Evolutionary conservation across 2,888 invertebrate species (phyloP), one percentile per base, ranked within the genome.

Genomic region (Phyto melanocephala): DNA sequence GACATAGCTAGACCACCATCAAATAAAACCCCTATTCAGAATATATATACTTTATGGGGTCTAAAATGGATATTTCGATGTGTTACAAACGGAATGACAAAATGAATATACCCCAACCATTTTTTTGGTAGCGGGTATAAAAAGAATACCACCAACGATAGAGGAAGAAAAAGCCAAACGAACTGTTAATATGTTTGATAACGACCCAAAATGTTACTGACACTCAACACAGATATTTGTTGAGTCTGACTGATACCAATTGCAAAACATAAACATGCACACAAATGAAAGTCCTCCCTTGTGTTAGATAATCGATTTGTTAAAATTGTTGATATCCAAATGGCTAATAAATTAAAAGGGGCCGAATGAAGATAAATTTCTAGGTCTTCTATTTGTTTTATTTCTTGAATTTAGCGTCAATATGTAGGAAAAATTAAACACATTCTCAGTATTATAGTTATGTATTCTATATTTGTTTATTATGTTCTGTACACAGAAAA

Each of bases 111-210:
- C n/a, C n/a, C n/a, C n/a, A n/a, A n/a, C n/a, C n/a, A n/a, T n/a
- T n/a, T n/a, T n/a, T n/a, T n/a, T n/a, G n/a, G n/a, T n/a, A n/a
- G n/a, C n/a, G n/a, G n/a, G n/a, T n/a, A n/a, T n/a, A n/a, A n/a
- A n/a, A n/a, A n/a, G n/a, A n/a, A n/a, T n/a, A n/a, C n/a, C n/a
- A n/a, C n/a, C 15, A 7, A 20, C 2, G 35, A 17, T 8, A 0
- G 8, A 3, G 13, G 20, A 20, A 20, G 47, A 20, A 22, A 62
- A 24, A 60, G 33, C 22, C 52, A 76, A 68, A 68, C 52, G 52
- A 76, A 68, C 40, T 60, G 68, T 60, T 60, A 76, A 60, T 76
- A 42, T 60, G n/a, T n/a, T n/a, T n/a, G 40, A 33, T 76, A 62
- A 68, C 60, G 35, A 15, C n/a, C 76, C 42, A 52, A 68, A 40